phyloP scores from a whole-genome alignment of 2,113 vertebrate species.

The Ictalurus punctatus region DNA sequence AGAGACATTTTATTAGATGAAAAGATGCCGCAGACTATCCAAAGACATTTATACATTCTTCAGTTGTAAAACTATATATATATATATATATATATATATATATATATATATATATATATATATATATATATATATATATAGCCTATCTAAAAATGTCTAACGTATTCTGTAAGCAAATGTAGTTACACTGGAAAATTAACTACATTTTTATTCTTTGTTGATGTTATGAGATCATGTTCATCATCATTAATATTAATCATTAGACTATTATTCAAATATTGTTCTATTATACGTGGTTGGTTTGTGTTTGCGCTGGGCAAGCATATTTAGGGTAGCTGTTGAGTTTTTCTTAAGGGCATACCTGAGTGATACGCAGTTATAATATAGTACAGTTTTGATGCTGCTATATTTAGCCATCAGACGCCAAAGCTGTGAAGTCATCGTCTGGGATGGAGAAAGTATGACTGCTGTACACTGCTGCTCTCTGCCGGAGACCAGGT shows the following conservation, averaged over 20 bases:
- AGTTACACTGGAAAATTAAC: neutral
- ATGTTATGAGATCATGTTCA: neutral
- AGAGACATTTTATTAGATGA: neutral
- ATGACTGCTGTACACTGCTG: conserved; percentile 56
- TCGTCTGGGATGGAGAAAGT: neutral
- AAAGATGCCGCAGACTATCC: neutral
- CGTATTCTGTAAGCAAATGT: no score
- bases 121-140: no score
- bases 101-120: no score
- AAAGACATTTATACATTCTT: neutral
- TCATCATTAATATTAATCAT: neutral
- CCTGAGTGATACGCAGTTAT: neutral
- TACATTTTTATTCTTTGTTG: neutral
- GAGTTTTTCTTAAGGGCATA: neutral
- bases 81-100: no score
- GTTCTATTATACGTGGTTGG: neutral
- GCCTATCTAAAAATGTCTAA: no score
- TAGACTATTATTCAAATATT: neutral
- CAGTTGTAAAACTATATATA: no score
- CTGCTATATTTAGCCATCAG: conserved; percentile 24
- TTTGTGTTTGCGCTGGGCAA: neutral
- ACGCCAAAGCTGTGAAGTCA: conserved; percentile 15
- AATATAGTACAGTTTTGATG: neutral
- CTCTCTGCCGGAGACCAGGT: conserved; percentile 62
- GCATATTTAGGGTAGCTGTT: neutral